These are phyloP conservation scores for Fopius arisanus DNA, from an alignment of 1,140 invertebrate genomes.

Conservation along the genomic window DNA sequence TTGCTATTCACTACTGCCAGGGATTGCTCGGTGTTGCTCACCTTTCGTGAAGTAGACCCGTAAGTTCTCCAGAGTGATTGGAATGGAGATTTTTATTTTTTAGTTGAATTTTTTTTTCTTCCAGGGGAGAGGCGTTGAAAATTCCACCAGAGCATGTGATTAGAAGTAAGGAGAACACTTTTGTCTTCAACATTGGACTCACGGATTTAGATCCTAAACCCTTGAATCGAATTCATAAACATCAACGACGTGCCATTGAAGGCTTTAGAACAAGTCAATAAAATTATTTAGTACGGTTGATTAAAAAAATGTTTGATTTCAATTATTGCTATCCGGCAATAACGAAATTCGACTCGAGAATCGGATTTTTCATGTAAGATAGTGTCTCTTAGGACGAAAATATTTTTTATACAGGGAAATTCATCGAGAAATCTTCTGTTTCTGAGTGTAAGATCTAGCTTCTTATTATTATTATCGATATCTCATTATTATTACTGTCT, in stretches of 20 bases:
- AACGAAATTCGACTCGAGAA: too few relatives aligned
- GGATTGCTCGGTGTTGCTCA: constrained; percentile 69
- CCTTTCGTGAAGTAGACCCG: constrained; percentile 58
- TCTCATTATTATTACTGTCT: too few relatives aligned
- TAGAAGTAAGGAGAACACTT: constrained; percentile 47
- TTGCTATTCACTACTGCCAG: constrained; percentile 65
- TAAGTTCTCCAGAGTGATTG: constrained; percentile 40
- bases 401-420: too few relatives aligned
- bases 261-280: too few relatives aligned
- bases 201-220: constrained; percentile 68
- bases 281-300: too few relatives aligned
- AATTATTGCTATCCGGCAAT: too few relatives aligned
- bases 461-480: too few relatives aligned
- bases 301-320: too few relatives aligned
- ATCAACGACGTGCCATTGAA: constrained; percentile 54
- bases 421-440: too few relatives aligned
- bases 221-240: constrained; percentile 64
- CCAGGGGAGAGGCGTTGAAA: constrained; percentile 38
- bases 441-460: too few relatives aligned
- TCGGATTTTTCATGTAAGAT: too few relatives aligned
- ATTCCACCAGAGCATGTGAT: constrained; percentile 42
- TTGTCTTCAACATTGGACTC: constrained; percentile 60
- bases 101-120: constrained; percentile 35
- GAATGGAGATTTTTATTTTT: constrained; percentile 9
- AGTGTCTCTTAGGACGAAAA: too few relatives aligned